A percentile compares a stretch with the other conserved stretches of the same genome.
Conservation (phyloP, 23 tunicate species). For the Trididemnum clinides region DNA sequence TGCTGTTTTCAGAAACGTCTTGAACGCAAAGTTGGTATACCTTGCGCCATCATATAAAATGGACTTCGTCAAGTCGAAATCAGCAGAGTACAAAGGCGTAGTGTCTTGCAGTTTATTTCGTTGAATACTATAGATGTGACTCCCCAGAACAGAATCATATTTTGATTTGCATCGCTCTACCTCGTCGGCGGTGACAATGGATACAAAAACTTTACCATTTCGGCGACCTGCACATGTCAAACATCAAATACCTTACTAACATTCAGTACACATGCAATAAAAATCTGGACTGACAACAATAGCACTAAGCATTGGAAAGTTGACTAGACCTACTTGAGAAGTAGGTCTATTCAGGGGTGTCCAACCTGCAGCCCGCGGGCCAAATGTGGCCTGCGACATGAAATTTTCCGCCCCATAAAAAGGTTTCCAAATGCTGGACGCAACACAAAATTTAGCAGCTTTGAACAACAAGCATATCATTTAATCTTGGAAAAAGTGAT, state of each 20-base stretch:
- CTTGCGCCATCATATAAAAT: constrained; percentile 26
- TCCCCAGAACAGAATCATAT: constrained; percentile 27
- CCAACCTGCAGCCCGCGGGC: no score
- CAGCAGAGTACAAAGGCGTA: constrained; percentile 46
- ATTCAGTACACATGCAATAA: background rate
- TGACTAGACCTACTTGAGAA: no score
- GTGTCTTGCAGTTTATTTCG: constrained; percentile 47
- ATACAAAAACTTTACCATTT: constrained; percentile 22
- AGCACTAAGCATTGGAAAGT: no score
- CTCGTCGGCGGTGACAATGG: constrained; percentile 43
- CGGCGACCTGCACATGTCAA: constrained; percentile 17
- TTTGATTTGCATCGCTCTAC: constrained; percentile 46
- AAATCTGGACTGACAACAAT: no score
- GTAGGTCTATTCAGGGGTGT: no score
- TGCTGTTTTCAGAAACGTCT: background rate
- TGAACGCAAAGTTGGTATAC: background rate
- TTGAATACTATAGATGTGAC: constrained; percentile 64
- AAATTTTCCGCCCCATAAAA: no score
- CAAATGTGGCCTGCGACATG: no score
- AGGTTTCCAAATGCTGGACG: no score
- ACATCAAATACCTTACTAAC: background rate
- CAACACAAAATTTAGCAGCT: no score
- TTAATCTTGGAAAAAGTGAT: no score
- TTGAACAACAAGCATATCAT: no score
- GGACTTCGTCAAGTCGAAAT: constrained; percentile 51